Evolutionary conservation across 1,140 invertebrate genomes (phyloP), one percentile per base, ranked within the genome.

Genomic region (Rhopalosiphum maidis): DNA sequence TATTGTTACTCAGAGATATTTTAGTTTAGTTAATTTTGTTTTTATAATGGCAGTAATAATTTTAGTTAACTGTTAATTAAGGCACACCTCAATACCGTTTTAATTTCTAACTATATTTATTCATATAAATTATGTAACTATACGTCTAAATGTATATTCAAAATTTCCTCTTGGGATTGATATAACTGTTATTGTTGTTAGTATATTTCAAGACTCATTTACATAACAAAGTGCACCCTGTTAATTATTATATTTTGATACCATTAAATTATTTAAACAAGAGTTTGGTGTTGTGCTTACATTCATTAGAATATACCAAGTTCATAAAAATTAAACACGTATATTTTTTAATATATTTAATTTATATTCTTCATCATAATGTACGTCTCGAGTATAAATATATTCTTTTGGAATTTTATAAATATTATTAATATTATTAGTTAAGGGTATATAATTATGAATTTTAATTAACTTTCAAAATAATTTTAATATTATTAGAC

Each of bases 171-270:
- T 77, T 18, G 60, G 60, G 60, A n/a, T 77, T 77, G 60, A 77
- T 77, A 77, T 30, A 18, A 77, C 11, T 77, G 60, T 77, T n/a
- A 77, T 7, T 77, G 15, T 18, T 77, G 15, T 77, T 77, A n/a
- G 8, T 77, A 77, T 77, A 77, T 77, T 77, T 18, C 15, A 77
- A n/a, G 60, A n/a, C 30, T 77, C 30, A 77, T 77, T 77, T 77
- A 77, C 60, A 77, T n/a, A 77, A 77, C 60, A 77, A n/a, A 77
- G 30, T 77, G 60, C 60, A 77, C 5, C 15, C 60, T n/a, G 30
- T 77, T n/a, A 77, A 77, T 77, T 77, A 77, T 77, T 77, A 77
- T 77, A 77, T 77, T 77, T n/a, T 77, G 60, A 77, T 77, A 77
- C 18, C 60, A 77, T 77, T 35, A n/a, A 77, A 77, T 77, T n/a